Conservation (phyloP, 2,888 invertebrate genomes). For the Apantesis nais region DNA sequence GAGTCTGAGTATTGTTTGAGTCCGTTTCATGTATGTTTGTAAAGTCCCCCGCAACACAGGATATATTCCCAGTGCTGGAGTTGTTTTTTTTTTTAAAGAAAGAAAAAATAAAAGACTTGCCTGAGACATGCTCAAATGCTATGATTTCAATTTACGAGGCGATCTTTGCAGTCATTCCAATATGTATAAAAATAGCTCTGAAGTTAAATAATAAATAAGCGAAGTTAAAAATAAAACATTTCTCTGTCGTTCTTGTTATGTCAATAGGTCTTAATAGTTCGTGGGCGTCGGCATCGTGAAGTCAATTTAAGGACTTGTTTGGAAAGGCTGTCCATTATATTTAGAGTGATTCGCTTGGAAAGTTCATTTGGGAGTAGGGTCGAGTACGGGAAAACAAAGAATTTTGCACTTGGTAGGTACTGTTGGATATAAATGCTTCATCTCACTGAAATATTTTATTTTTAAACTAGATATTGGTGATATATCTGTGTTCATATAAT, state of each 20-base stretch:
- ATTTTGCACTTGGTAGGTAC: not conserved
- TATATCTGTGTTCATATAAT: too few species aligned
- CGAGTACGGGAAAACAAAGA: not conserved
- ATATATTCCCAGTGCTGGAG: too few species aligned
- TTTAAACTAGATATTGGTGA: not conserved
- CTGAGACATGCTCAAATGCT: accelerated
- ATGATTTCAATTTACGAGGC: not conserved
- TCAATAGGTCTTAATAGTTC: constrained; percentile 3
- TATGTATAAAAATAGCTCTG: not conserved
- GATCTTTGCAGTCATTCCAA: not conserved
- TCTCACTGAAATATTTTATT: not conserved
- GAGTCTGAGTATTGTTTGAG: too few species aligned
- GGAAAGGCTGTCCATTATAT: not conserved
- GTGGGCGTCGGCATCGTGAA: not conserved
- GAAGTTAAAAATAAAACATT: not conserved
- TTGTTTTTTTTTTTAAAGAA: too few species aligned
- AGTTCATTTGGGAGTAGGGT: not conserved
- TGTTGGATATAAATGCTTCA: not conserved
- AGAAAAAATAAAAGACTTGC: too few species aligned
- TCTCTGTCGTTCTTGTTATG: not conserved
- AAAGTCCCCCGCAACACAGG: too few species aligned
- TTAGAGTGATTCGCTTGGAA: constrained; percentile 5
- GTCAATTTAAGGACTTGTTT: constrained; percentile 10
- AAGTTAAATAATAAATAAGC: not conserved
- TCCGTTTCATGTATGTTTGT: too few species aligned